Percentiles rank a stretch among this genome's conserved stretches.
Conservation (phyloP, 2,113 vertebrate genomes). For the Spizaetus ornatus region DNA sequence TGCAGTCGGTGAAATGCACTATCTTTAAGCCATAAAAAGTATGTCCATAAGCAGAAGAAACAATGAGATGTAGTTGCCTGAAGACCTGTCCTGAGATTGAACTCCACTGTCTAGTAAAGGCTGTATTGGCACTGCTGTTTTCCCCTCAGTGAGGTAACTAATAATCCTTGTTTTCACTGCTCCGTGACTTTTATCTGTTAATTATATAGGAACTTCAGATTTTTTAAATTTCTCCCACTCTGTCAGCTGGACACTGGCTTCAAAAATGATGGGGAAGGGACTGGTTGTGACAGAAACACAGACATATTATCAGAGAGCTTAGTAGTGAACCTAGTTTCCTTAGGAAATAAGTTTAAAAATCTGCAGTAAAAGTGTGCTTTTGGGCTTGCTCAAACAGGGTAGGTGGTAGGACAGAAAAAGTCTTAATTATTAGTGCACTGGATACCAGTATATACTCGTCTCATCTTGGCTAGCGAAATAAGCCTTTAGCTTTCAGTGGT, state of each 20-base stretch:
- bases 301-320: background rate
- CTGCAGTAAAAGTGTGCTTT: background rate
- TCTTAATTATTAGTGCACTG: background rate
- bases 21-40: background rate
- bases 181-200: background rate
- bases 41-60: background rate
- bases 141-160: background rate
- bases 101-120: background rate
- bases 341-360: background rate
- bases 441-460: background rate
- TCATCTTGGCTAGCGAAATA: background rate
- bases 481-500: background rate
- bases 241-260: background rate
- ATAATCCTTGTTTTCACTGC: background rate
- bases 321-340: background rate
- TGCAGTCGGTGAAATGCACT: background rate
- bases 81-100: background rate
- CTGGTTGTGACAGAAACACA: background rate
- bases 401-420: background rate
- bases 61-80: background rate
- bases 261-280: background rate
- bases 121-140: background rate
- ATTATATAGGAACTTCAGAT: background rate
- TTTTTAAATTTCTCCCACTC: background rate
- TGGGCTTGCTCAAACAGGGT: background rate